Conservation (phyloP, 2,113 vertebrate species). For the Potamarius usumacintae region DNA sequence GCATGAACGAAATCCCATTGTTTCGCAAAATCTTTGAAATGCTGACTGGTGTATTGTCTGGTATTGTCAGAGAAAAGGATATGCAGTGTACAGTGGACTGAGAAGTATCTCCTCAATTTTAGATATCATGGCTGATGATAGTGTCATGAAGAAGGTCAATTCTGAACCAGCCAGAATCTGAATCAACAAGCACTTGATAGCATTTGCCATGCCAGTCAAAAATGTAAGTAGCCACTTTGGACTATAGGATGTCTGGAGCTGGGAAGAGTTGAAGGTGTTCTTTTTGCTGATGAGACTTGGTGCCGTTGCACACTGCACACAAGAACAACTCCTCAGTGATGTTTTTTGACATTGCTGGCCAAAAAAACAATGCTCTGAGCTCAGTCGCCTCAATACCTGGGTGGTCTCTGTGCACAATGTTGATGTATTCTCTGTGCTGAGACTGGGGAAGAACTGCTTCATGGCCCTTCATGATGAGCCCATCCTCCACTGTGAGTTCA, state of each 20-base stretch:
- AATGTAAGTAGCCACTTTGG: slow-evolving; percentile 24
- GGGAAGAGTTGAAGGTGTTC: neutral
- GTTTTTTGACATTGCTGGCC: neutral
- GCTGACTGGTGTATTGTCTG: slow-evolving; percentile 35
- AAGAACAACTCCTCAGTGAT: neutral
- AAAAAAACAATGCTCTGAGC: neutral
- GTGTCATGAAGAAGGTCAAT: slow-evolving; percentile 19
- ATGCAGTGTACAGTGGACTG: slow-evolving; percentile 42
- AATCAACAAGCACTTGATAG: neutral
- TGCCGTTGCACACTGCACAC: slow-evolving; percentile 28
- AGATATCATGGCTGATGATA: neutral
- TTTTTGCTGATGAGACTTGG: slow-evolving; percentile 32
- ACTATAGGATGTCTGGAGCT: neutral
- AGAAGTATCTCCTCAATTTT: slow-evolving; percentile 43
- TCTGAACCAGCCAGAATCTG: neutral
- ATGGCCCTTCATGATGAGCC: slow-evolving; percentile 43
- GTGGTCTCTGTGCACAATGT: neutral
- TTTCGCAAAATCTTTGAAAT: slow-evolving; percentile 33
- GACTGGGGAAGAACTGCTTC: neutral
- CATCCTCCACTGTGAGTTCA: slow-evolving; percentile 24
- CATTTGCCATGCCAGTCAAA: slow-evolving; percentile 38
- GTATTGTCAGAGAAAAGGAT: slow-evolving; percentile 33
- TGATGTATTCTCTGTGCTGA: neutral
- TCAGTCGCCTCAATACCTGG: slow-evolving; percentile 18
- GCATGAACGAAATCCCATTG: slow-evolving; percentile 16